Base-by-base conservation (phyloP, 1,140 invertebrate genomes). In the Bombus consobrinus region DNA sequence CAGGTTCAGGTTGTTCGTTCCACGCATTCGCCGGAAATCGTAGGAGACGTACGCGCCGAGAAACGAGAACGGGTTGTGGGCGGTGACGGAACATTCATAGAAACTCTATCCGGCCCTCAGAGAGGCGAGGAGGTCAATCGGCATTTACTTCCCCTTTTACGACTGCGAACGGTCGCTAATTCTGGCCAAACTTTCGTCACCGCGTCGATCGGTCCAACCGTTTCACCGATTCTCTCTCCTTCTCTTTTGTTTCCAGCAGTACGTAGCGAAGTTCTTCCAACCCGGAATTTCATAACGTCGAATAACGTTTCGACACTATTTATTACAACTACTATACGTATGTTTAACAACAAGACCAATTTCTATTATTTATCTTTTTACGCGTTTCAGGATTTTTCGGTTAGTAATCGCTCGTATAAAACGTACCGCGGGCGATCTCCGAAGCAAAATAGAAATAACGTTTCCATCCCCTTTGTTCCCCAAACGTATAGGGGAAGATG, bases 41-140 rank as follows among this genome's bases (percentile, higher is more conserved):
- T 90, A 90, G 87, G 59, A 87, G 86, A 80, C 66, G 59, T 39
- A 91, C 73, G 84, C 39, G 69, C 47, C 78, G 83, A 88, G 88
- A 90, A 90, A 86, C 79, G 89, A 78, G 86, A 93, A 94, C 94
- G 92, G 93, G 92, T 94, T 95, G 93, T 92, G 92, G 92, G 92
- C 91, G 93, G 91, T 92, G 74, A 94, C 92, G 91, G 92, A 95
- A 94, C 94, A 95, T 93, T 95, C 94, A 94, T 95, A 95, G 94
- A 95, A 95, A 95, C 94, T 94, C 86, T 92, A 95, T 91, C 94
- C 92, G 91, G 94, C 57, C 47, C 57, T 25, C 90, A 95, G 93
- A 75, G 82, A 66, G 5, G 43, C 73, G 83, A 94, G 87, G 94
- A 95, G 94, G 91, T 94, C 92, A 95, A 94, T 94, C 91, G 92